A percentile compares a stretch with the other conserved stretches of the same genome.
Evolutionary conservation across 2,888 invertebrate species (phyloP).

Genomic region (Drosophila rubida): DNA sequence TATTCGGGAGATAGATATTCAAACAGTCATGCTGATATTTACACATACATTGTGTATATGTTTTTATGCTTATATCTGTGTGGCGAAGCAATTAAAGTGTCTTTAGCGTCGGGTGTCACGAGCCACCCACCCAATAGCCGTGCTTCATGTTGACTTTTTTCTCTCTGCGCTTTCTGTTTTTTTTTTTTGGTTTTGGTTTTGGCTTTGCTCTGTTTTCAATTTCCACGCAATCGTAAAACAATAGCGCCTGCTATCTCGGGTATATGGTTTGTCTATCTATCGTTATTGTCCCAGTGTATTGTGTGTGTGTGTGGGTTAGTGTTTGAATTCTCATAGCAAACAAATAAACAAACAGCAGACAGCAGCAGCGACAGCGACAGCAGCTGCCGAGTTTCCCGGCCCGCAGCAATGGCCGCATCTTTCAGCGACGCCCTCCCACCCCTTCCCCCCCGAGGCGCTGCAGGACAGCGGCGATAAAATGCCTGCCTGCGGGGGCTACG

Average conservation of each 20-base stretch:
- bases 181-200: too few species aligned
- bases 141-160: constrained; percentile 50
- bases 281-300: constrained; percentile 11
- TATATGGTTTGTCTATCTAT: constrained; percentile 44
- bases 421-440: too few species aligned
- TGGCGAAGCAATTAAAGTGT: constrained; percentile 75
- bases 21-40: constrained; percentile 22
- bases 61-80: constrained; percentile 21
- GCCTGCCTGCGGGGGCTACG: constrained; percentile 50
- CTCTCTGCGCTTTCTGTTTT: constrained; percentile 6
- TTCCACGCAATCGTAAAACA: constrained; percentile 75
- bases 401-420: constrained; percentile 63
- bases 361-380: constrained; percentile 43
- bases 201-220: constrained; percentile 58
- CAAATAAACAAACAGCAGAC: constrained; percentile 55
- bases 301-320: constrained; percentile 15
- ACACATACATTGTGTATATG: constrained; percentile 13
- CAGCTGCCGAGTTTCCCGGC: constrained; percentile 76
- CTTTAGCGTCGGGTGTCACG: constrained; percentile 66
- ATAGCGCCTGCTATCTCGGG: constrained; percentile 71
- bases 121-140: constrained; percentile 13
- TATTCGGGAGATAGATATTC: constrained; percentile 35
- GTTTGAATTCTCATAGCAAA: constrained; percentile 68
- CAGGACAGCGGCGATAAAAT: constrained; percentile 56
- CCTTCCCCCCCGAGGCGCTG: constrained; percentile 1